Base-by-base conservation (phyloP, 2,797 vertebrate species). In the Ctenosaura bakeri region DNA sequence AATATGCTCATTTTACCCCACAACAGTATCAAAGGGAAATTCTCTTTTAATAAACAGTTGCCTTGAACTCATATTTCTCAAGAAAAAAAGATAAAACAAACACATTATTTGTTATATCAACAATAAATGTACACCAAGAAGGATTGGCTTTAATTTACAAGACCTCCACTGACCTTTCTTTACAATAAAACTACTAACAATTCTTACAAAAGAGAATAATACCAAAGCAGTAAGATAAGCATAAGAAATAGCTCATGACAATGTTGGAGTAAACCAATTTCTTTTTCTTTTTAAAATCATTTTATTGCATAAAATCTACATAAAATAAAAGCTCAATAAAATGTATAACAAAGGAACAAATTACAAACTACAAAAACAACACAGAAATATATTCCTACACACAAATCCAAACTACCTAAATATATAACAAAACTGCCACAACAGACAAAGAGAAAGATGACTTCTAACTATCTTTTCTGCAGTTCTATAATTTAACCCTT, bases 181-280 rank as follows among this genome's bases (percentile, higher is more conserved):
- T 86, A 86, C 13, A 81, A 62, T 22, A 38, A 20, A 38, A 76
- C 59, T 52, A 93, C 76, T 71, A 56, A 83, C 78, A 86, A 93
- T 91, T 76, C 35, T n/a, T 77, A 81, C 79, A 92, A 95, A 12
- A 24, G 87, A 42, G 93, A 91, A 90, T 84, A 92, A 93, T 77
- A 85, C 78, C 85, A 90, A 90, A 22, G 92, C 87, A 78, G n/a
- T 52, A 64, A 92, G 94, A 90, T 91, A 93, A 93, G 16, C 4
- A 8, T 29, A 69, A 82, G 90, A 90, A 46, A 88, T 42, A 83
- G 83, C 22, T 92, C 32, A 89, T 29, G 50, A 54, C 87, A 32
- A 1, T 46, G 42, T 0, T 81, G 85, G 50, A 83, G 82, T 89
- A 88, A 62, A 62, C 59, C 20, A 62, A 62, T 62, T 62, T 42